Evolutionary conservation across 1,140 invertebrate species (phyloP).

Genomic region (fruit fly (Drosophila melanogaster)): DNA sequence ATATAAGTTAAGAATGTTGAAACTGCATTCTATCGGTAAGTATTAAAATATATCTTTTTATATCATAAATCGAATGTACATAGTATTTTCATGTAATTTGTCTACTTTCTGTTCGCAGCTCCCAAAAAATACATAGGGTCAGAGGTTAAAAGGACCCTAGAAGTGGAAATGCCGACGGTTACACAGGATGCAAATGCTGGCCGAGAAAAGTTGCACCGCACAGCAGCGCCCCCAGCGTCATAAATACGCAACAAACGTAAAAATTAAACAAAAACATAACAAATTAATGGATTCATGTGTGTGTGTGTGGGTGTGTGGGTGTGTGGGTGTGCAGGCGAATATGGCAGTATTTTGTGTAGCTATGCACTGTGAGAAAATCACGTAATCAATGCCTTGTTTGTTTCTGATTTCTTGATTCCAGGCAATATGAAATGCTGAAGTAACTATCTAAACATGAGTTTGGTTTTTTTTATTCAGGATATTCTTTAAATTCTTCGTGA

Average conservation of each 20-base stretch:
- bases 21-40: too few relatives aligned
- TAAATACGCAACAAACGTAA: conserved; percentile 72
- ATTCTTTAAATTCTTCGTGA: background rate
- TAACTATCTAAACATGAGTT: too few relatives aligned
- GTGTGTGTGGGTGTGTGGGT: background rate
- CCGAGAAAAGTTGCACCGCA: conserved; percentile 23
- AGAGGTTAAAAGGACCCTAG: background rate
- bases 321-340: background rate
- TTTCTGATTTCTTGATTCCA: too few relatives aligned
- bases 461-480: background rate
- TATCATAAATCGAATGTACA: background rate
- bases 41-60: too few relatives aligned
- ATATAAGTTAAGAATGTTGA: too few relatives aligned
- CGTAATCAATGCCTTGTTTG: too few relatives aligned
- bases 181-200: conserved; percentile 9
- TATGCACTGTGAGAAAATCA: conserved; percentile 10
- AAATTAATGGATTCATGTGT: conserved; percentile 37
- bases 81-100: background rate
- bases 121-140: too few relatives aligned
- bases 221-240: conserved; percentile 41
- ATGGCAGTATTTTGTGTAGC: conserved; percentile 45
- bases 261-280: conserved; percentile 68
- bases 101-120: background rate
- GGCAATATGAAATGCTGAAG: too few relatives aligned
- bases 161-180: background rate